Base-by-base conservation (phyloP, 2,113 vertebrate genomes). In the Coryphaenoides rupestris region DNA sequence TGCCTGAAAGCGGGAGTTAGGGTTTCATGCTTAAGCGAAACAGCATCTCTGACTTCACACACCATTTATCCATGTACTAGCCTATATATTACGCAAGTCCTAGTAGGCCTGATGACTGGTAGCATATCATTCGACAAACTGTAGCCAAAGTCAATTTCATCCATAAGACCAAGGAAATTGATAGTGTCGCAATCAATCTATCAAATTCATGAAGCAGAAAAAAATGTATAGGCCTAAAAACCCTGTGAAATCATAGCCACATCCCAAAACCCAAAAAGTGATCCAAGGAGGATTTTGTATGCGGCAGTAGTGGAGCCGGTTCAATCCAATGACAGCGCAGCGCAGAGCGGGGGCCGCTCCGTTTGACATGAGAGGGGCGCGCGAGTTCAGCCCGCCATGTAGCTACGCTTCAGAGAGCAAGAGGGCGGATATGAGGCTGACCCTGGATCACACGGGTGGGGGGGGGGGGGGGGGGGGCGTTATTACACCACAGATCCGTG, bases 381-480 rank as follows among this genome's bases (percentile, higher is more conserved):
- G 66, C 78, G 72, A 74, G 72, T 26, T 17, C 62, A 72, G 72
- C 28, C 28, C 28, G 28, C 74, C 79, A 63, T 66, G 69, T 56
- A 72, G 70, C 73, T 62, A 59, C 49, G 56, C 80, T 72, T 77
- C 70, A 65, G 83, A 78, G 85, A 87, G 70, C 64, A 45, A n/a
- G 46, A 75, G 33, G 74, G 84, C 87, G 89, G 88, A 92, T 89
- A 90, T 82, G 87, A 91, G 78, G 60, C 77, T 68, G 80, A 88
- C 80, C 70, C 76, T 53, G 60, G 81, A 83, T 83, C 77, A 73
- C 63, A 45, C n/a, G n/a, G n/a, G n/a, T n/a, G n/a, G n/a, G n/a
- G n/a, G n/a, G n/a, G n/a, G n/a, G n/a, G 54, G 70, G 62, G 74
- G 86, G 85, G 84, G 87, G 88, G 79, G 68, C 55, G 81, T 83